These are phyloP conservation scores for Eulimnadia texana DNA, from an alignment of 1,140 invertebrate species.

Conservation along the genomic window DNA sequence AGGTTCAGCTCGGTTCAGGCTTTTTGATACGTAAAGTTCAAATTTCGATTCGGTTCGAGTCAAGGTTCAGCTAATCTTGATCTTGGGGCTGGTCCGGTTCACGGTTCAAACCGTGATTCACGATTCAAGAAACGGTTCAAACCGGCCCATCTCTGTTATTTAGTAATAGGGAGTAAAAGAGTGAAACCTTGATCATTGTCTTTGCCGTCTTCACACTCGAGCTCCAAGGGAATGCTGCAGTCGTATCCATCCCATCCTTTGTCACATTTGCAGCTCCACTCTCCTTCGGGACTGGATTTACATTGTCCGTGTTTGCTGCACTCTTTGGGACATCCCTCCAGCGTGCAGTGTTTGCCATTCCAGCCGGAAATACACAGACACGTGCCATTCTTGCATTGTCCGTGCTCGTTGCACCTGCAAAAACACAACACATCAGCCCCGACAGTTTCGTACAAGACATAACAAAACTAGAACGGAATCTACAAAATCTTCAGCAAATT, in stretches of 20 bases:
- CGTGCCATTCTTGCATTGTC: conserved; percentile 91
- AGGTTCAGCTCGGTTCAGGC: no score
- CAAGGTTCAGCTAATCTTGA: no score
- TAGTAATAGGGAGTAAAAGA: neutral
- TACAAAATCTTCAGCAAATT: no score
- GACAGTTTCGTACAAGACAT: no score
- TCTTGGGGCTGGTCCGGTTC: no score
- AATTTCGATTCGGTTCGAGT: no score
- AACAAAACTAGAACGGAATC: no score
- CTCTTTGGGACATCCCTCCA: conserved; percentile 86
- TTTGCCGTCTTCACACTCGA: conserved; percentile 79
- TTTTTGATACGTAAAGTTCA: no score
- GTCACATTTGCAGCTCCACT: conserved; percentile 80
- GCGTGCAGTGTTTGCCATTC: conserved; percentile 90
- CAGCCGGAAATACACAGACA: conserved; percentile 92
- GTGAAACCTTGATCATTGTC: conserved; percentile 88
- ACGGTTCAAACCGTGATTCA: no score
- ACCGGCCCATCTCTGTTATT: no score
- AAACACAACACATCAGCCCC: neutral
- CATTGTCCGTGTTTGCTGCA: conserved; percentile 78
- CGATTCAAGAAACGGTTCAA: no score
- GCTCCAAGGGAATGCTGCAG: conserved; percentile 78
- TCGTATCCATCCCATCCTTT: conserved; percentile 80
- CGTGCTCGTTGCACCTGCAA: conserved; percentile 72
- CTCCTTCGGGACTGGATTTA: conserved; percentile 27